Base-by-base conservation (phyloP, 2,888 invertebrate genomes). In the Perizoma flavofasciatum region DNA sequence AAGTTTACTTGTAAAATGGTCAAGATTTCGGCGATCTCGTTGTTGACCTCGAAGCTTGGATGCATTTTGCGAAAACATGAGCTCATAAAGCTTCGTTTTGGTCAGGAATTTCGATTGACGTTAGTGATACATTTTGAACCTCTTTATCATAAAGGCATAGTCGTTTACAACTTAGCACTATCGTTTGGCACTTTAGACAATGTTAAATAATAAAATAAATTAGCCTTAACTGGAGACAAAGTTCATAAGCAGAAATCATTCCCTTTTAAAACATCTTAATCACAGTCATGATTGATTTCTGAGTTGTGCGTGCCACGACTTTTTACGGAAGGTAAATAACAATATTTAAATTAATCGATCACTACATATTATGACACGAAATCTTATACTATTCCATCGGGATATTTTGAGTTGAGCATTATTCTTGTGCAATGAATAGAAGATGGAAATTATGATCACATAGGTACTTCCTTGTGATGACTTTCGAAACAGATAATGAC, bases 1-100 rank as follows among this genome's bases (percentile, higher is more conserved):
- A 87, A 84, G 82, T 87, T 86, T 88, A 88, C 81, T 79, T 84
- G 79, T 84, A 84, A 84, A 84, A 91, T 92, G 92, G 92, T 90
- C 92, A 92, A 92, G 92, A 92, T 89, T 90, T 86, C 92, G 92
- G 92, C 92, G 87, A 91, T 91, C 88, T 85, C 63, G 61, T 63
- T 75, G 66, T 71, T 85, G 87, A 89, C 89, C 86, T 81, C 80
- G 85, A 87, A 89, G 89, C 85, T 79, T 79, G 77, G 72, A 69
- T 66, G 65, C 63, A 52, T 59, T 62, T 63, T 70, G 72, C 67
- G 73, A 68, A 59, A 61, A 63, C 59, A 58, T 67, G 66, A 63
- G 67, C 35, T 52, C 70, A 68, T 69, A 66, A 72, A 81, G 83
- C 88, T 88, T 83, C 86, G 81, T 79, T 83, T 85, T 82, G 86